Conservation (phyloP, 2,113 vertebrate genomes). For the Neotoma lepida region DNA sequence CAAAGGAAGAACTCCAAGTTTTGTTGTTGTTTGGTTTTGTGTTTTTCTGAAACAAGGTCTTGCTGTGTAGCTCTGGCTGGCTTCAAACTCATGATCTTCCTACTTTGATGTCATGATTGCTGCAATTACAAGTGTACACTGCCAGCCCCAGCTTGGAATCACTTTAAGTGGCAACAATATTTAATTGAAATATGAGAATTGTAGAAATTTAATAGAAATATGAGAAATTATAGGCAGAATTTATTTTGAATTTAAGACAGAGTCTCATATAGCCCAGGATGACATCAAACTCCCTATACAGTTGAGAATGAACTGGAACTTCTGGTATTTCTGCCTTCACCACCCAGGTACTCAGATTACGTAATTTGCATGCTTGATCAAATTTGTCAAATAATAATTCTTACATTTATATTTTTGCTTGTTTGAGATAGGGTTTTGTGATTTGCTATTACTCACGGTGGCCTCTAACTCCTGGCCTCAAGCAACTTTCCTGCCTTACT, state of each 20-base stretch:
- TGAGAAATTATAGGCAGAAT: background rate
- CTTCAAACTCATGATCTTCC: background rate
- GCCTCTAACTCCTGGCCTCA: no score
- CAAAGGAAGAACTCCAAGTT: background rate
- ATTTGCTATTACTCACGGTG: no score
- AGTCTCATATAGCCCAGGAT: background rate
- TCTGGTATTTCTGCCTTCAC: background rate
- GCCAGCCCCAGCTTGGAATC: background rate
- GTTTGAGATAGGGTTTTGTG: no score
- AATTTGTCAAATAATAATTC: background rate
- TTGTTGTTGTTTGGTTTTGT: background rate
- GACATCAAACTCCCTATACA: background rate
- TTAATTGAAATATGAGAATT: constrained; percentile 9
- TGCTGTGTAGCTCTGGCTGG: background rate
- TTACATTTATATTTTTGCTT: background rate
- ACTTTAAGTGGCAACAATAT: background rate
- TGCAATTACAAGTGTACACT: background rate
- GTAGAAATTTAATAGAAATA: constrained; percentile 5
- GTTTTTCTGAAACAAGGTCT: background rate
- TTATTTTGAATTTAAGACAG: background rate
- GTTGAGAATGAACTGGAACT: background rate
- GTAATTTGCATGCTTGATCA: background rate
- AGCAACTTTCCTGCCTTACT: no score
- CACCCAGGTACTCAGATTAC: background rate
- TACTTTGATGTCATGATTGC: background rate